Conservation (phyloP, 2,113 vertebrate genomes). For the Chaetops frenatus region DNA sequence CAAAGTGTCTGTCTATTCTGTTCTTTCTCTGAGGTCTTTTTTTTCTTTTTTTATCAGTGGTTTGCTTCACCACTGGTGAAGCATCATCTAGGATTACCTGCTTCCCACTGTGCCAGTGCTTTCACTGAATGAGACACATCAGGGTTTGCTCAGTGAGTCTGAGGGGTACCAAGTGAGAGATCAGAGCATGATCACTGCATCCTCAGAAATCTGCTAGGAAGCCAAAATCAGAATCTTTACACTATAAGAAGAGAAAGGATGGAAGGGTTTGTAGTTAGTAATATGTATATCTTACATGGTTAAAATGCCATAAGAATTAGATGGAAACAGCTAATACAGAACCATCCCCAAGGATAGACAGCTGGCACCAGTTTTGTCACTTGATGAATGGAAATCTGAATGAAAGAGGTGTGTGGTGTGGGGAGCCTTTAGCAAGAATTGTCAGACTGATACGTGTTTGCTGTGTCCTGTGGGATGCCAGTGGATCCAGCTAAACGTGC, state of each 20-base stretch:
- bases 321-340: neutral
- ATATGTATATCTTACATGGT: neutral
- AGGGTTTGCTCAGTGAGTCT: neutral
- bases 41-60: neutral
- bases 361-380: neutral
- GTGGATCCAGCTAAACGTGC: neutral
- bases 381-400: neutral
- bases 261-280: neutral
- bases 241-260: neutral
- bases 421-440: neutral
- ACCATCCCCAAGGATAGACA: neutral
- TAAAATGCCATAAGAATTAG: neutral
- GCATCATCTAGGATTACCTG: neutral
- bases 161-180: neutral
- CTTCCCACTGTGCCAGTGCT: neutral
- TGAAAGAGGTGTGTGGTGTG: neutral
- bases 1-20: neutral
- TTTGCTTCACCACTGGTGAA: neutral
- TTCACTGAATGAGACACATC: neutral
- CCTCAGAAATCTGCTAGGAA: neutral
- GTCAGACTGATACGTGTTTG: neutral
- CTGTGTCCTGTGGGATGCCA: too few relatives aligned
- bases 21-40: neutral
- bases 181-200: fast-evolving
- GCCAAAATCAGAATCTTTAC: neutral